A percentile compares a stretch with the other conserved stretches of the same genome.
Conservation (phyloP, 2,888 invertebrate species). For the Dione juno region DNA sequence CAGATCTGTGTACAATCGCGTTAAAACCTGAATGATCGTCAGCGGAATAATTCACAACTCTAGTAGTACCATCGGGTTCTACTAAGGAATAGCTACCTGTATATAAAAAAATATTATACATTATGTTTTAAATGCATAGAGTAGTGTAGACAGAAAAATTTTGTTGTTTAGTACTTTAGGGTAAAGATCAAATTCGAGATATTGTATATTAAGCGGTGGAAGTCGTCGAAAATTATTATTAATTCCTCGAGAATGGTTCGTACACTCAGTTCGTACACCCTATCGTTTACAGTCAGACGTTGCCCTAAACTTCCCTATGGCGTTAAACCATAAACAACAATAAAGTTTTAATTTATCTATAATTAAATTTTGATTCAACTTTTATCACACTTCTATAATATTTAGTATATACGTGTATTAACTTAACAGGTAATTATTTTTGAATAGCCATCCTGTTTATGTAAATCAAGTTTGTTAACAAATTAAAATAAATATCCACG, state of each 20-base stretch:
- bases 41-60: conserved; percentile 86
- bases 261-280: no score
- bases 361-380: neutral
- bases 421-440: neutral
- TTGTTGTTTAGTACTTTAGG: no score
- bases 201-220: no score
- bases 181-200: no score
- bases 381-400: neutral
- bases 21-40: conserved; percentile 89
- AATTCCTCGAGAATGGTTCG: no score
- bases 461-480: neutral
- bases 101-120: neutral
- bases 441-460: neutral
- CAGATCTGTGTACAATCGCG: conserved; percentile 86
- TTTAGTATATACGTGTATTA: neutral
- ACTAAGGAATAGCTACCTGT: conserved; percentile 86
- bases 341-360: neutral
- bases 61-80: conserved; percentile 84
- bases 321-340: neutral
- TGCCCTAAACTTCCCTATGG: no score
- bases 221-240: no score
- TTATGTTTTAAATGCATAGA: neutral
- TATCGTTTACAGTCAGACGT: no score
- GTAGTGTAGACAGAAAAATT: no score
- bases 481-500: neutral